Evolutionary conservation across 2,113 vertebrate genomes (phyloP).

Genomic region (Machaerirhynchus nigripectus): DNA sequence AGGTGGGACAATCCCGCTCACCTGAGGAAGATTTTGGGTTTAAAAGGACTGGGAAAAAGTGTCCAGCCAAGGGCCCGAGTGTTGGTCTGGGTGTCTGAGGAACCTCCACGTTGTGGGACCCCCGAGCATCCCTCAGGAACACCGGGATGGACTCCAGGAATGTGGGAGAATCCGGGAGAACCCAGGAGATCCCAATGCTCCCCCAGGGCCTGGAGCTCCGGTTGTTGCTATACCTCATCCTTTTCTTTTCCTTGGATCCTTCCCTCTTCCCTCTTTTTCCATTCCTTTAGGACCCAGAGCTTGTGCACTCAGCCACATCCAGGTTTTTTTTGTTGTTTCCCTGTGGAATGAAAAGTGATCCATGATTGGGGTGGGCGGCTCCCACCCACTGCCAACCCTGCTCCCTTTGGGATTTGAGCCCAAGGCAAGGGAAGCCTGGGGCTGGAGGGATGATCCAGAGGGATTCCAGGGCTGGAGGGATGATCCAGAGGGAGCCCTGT

Average conservation of each 20-base stretch:
- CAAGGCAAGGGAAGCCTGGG: background rate
- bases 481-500: background rate
- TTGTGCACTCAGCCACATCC: background rate
- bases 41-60: background rate
- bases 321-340: background rate
- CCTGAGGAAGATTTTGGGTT: background rate
- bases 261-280: background rate
- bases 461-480: background rate
- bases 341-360: conserved; percentile 17
- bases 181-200: background rate
- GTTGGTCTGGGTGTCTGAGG: background rate
- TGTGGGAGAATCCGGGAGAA: background rate
- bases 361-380: fast-evolving
- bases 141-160: background rate
- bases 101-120: background rate
- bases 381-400: background rate
- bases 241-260: background rate
- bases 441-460: background rate
- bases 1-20: fast-evolving
- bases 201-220: background rate
- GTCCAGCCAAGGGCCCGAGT: background rate
- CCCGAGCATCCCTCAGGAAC: background rate
- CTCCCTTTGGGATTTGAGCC: background rate
- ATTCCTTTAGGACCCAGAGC: background rate
- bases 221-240: conserved; percentile 60